Conservation (phyloP, 2,113 vertebrate genomes). For the Abramis brama region DNA sequence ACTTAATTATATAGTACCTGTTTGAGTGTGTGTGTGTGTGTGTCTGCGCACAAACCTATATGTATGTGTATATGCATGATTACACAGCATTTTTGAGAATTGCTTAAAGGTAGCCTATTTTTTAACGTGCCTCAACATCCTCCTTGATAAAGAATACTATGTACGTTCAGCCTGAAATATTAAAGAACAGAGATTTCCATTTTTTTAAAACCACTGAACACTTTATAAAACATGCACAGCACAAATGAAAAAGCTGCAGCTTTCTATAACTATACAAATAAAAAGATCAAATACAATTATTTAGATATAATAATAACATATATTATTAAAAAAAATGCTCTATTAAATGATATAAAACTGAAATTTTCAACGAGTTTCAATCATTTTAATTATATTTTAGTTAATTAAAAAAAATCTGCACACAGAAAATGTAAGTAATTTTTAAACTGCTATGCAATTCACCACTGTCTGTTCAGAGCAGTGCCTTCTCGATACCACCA, state of each 20-base stretch:
- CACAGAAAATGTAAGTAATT: background rate
- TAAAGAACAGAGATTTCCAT: background rate
- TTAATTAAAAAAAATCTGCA: background rate
- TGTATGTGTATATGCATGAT: constrained; percentile 5
- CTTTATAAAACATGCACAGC: background rate
- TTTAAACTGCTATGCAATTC: background rate
- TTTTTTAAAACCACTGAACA: background rate
- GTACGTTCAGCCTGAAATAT: background rate
- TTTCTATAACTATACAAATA: background rate
- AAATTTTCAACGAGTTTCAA: background rate
- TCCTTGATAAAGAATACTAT: background rate
- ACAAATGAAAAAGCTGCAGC: background rate
- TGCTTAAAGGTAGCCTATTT: constrained; percentile 1
- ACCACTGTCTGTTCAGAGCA: background rate
- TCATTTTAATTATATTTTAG: background rate
- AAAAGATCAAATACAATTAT: background rate
- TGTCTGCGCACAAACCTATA: background rate
- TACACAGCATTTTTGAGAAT: background rate
- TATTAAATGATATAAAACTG: background rate
- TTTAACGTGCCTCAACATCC: constrained; percentile 7
- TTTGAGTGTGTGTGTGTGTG: background rate
- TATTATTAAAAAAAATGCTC: background rate
- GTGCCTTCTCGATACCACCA: constrained; percentile 14
- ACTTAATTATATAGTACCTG: constrained; percentile 53
- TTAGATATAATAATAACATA: background rate